Base-by-base conservation (phyloP, 2,797 vertebrate species). In the Chelidonichthys spinosus region DNA sequence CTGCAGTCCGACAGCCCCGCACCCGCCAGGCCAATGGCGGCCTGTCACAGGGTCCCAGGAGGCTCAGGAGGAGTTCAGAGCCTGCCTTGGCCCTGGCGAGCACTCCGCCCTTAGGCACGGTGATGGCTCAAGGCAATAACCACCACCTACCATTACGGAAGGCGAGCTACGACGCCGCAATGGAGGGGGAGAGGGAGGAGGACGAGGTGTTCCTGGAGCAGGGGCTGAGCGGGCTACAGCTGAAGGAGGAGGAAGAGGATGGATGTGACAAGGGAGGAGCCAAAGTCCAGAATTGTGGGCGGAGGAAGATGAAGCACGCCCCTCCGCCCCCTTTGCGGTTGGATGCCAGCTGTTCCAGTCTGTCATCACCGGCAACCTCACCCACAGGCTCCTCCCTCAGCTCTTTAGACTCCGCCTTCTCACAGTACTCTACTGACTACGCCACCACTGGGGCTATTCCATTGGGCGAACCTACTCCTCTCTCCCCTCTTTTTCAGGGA, bases 401-500 rank as follows among this genome's bases (percentile, higher is more conserved):
- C 87, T 98, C 97, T 18, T 86, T 98, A 79, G 97, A 99, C 92
- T 97, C 96, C 35, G 95, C 96, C 90, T 98, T 98, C 84, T 97
- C 96, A 10, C 96, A 97, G 86, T 96, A 97, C 90, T 97, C 97
- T 6, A 92, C 89, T 3, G 97, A 98, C 83, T 95, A 96, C n/a
- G 89, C 90, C 35, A 89, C 94, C 56, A 94, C 90, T 0, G 95
- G 95, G 55, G 88, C 82, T 4, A 90, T 90, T 63, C 68, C 61
- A 8, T 65, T 49, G 47, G 61, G 50, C 0, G 89, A 85, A 3
- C 49, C 76, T 11, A 59, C 72, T 62, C 64, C 83, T 10, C 64
- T 85, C 13, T 83, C 93, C 15, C 76, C 85, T 14, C 36, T 72
- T 61, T 76, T 42, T 49, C 69, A 79, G 7, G 84, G 71, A 3